Base-by-base conservation (phyloP, 1,140 invertebrate genomes). In the Zaprionus camerounensis region DNA sequence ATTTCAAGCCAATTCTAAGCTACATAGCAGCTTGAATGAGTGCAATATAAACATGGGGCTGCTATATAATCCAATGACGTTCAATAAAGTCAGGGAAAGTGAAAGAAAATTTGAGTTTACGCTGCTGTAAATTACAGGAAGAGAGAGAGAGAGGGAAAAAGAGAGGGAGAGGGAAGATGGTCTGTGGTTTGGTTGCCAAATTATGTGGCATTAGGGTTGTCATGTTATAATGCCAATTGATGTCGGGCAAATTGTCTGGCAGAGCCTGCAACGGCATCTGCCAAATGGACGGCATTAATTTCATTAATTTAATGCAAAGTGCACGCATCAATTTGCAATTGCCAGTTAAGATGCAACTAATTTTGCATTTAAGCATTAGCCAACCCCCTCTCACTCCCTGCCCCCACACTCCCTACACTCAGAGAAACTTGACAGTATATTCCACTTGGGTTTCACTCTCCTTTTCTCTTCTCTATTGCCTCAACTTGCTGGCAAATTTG, bases 271-370 rank as follows among this genome's bases (percentile, higher is more conserved):
- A 17, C n/a, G n/a, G 41, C 38, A 34, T 17, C 22, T 46, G 36
- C 36, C 51, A 34, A 57, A 34, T 65, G 55, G 38, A 38, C 51
- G 15, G 49, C 36, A 63, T 70, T 70, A 70, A 64, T 75, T 56
- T 22, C 66, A 71, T 70, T 75, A 63, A 63, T 76, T 71, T 76
- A 71, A 76, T 71, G 55, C 36, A 74, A 68, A 73, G 66, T 69
- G 67, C 72, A 64, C 28, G 53, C 67, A 71, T 71, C 71, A 71
- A 71, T 71, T 63, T 17, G 57, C 41, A 67, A 51, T 58, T 41
- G 31, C 56, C 59, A 51, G 73, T 51, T 76, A 71, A 65, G 59
- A 58, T 65, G 63, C 28, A 71, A 71, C 73, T 76, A 75, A 75
- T 75, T 71, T 75, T 63, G 72, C 67, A 70, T 70, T 64, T 75